Base-by-base conservation (phyloP, 2,113 vertebrate genomes). In the Mola mola region DNA sequence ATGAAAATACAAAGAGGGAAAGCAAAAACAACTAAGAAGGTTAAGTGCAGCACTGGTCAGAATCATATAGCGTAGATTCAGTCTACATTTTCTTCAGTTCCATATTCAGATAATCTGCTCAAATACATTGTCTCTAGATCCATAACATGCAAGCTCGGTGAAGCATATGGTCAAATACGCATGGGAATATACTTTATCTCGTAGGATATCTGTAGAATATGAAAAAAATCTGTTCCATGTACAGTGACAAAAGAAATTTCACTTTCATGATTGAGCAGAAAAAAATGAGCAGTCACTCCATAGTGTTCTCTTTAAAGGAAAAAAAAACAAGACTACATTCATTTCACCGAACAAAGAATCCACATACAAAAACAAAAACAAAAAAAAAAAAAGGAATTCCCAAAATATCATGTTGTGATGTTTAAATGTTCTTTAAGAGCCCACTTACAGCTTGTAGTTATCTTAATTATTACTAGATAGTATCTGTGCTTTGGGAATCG, bases 41-140 rank as follows among this genome's bases (percentile, higher is more conserved):
- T 90, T 83, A 92, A 96, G 94, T 94, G 95, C 95, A 94, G 94
- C 93, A 91, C 90, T 92, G 92, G 90, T 91, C 92, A 91, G 94
- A 94, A 92, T 90, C 89, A 91, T 89, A 90, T 80, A 90, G 90
- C 88, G 85, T 89, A 90, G 78, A 73, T 77, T 79, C 84, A 84
- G 84, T 83, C 87, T 43, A 71, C 75, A 57, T 84, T 65, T 88
- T 91, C 88, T 87, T 89, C 83, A 83, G 81, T 85, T 91, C 84
- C 81, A 87, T 89, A 79, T 78, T 89, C 87, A 91, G 90, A 88
- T 93, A 57, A 93, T 93, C 90, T 84, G 89, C 89, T 94, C 92
- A 90, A 88, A 92, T 93, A 93, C 91, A 92, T 91, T 79, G 87
- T 91, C 91, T 94, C 93, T 93, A 93, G 80, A 90, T 94, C 88